Conservation (phyloP, 1,140 invertebrate genomes). For the Ectropis grisescens region DNA sequence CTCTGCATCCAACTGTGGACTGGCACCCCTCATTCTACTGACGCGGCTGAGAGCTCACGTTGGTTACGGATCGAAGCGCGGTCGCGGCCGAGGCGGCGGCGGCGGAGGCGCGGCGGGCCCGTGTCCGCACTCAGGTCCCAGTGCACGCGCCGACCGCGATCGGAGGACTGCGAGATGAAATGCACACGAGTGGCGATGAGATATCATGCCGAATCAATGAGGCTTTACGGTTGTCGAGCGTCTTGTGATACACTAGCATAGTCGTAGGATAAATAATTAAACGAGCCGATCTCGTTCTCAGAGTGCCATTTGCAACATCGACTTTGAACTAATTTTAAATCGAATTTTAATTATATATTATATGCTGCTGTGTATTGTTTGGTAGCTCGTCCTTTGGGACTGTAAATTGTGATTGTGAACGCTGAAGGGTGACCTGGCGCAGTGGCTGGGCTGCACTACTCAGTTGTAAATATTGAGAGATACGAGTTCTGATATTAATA, state of each 20-base stretch:
- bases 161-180: conserved; percentile 13
- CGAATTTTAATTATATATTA: too few species aligned
- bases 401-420: conserved; percentile 24
- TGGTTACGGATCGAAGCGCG: conserved; percentile 11
- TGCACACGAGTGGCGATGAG: conserved; percentile 26
- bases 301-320: conserved; percentile 59
- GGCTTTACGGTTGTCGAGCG: conserved; percentile 49
- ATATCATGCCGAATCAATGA: too few species aligned
- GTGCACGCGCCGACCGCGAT: conserved; percentile 3
- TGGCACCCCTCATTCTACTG: conserved; percentile 68
- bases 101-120: conserved; percentile 9
- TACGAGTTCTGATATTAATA: conserved; percentile 58
- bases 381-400: conserved; percentile 39
- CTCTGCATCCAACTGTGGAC: conserved; percentile 46
- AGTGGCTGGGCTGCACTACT: too few species aligned
- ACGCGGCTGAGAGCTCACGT: conserved; percentile 10
- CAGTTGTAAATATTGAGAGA: conserved; percentile 55
- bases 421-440: conserved; percentile 1
- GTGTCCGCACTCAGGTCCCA: too few species aligned
- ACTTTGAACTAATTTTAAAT: conserved; percentile 27
- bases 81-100: conserved; percentile 15
- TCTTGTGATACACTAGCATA: conserved; percentile 66
- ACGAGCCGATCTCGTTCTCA: conserved; percentile 44
- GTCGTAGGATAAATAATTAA: conserved; percentile 41
- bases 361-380: conserved; percentile 23